Percentiles rank a stretch among this genome's conserved stretches.
phyloP scores from a whole-genome alignment of 1,140 invertebrate species.

The Papilio glaucus region DNA sequence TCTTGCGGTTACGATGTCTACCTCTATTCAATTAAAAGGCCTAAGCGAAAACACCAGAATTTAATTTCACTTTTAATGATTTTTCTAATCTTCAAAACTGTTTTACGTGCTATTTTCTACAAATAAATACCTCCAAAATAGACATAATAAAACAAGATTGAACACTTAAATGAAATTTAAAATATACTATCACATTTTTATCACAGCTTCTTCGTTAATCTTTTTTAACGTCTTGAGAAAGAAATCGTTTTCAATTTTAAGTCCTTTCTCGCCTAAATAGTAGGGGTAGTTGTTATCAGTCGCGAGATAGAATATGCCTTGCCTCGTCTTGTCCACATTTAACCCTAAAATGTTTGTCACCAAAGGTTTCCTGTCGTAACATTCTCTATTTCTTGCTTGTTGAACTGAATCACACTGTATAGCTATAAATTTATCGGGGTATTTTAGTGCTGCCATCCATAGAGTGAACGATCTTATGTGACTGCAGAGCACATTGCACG shows the following conservation, averaged over 20 bases:
- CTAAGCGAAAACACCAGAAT: too few relatives aligned
- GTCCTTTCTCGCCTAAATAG: slow-evolving; percentile 59
- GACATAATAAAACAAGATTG: neutral
- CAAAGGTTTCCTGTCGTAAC: slow-evolving; percentile 55
- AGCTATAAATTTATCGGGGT: slow-evolving; percentile 62
- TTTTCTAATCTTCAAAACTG: too few relatives aligned
- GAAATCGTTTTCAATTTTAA: slow-evolving; percentile 58
- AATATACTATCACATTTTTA: slow-evolving; percentile 48
- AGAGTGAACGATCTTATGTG: slow-evolving; percentile 57
- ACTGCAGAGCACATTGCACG: slow-evolving; percentile 61
- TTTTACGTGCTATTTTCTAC: too few relatives aligned
- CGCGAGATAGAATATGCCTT: slow-evolving; percentile 65
- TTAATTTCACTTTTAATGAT: too few relatives aligned
- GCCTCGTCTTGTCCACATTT: slow-evolving; percentile 53
- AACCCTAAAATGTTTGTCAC: slow-evolving; percentile 61
- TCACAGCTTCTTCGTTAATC: slow-evolving; percentile 44
- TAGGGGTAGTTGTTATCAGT: slow-evolving; percentile 60
- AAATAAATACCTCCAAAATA: too few relatives aligned
- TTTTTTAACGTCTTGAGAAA: slow-evolving; percentile 39
- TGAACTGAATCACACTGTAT: slow-evolving; percentile 69
- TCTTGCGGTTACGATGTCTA: too few relatives aligned
- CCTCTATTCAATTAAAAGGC: too few relatives aligned
- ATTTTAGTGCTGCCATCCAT: slow-evolving; percentile 56
- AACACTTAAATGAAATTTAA: neutral
- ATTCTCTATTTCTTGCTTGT: slow-evolving; percentile 59